Conservation (phyloP, 2,797 vertebrate genomes). For the Lacerta bilineata region DNA sequence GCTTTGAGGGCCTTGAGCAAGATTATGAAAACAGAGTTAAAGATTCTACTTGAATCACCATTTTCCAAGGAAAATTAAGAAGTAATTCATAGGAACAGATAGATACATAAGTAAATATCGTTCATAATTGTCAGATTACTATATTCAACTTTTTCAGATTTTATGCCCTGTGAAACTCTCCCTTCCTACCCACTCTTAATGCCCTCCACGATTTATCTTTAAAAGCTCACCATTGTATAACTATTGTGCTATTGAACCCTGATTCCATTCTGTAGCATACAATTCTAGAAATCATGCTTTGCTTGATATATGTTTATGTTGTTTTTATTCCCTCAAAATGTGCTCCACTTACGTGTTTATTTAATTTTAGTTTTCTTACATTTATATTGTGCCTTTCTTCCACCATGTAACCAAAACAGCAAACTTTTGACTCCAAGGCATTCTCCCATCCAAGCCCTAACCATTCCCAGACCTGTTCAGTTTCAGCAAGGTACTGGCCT, state of each 20-base stretch:
- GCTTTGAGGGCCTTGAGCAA: background rate
- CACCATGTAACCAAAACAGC: too few relatives aligned
- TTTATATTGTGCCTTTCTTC: too few relatives aligned
- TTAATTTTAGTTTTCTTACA: too few relatives aligned
- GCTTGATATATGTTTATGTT: background rate
- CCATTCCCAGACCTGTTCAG: too few relatives aligned
- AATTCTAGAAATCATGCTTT: background rate
- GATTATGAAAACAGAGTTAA: background rate
- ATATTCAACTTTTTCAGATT: background rate
- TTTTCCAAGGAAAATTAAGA: background rate
- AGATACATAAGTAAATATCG: too few relatives aligned
- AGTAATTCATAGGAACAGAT: background rate
- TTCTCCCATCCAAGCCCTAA: too few relatives aligned
- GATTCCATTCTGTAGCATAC: background rate
- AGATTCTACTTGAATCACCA: background rate
- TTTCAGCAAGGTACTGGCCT: too few relatives aligned
- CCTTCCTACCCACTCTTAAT: background rate
- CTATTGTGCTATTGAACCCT: background rate
- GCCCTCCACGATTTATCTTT: too few relatives aligned
- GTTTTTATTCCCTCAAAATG: background rate
- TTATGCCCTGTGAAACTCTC: background rate
- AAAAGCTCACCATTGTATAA: background rate
- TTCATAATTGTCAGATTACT: too few relatives aligned
- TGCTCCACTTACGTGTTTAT: background rate
- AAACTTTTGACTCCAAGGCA: too few relatives aligned